Evolutionary conservation across 2,888 invertebrate species (phyloP), one percentile per base, ranked within the genome.

Genomic region (Ornithoptera priamus): DNA sequence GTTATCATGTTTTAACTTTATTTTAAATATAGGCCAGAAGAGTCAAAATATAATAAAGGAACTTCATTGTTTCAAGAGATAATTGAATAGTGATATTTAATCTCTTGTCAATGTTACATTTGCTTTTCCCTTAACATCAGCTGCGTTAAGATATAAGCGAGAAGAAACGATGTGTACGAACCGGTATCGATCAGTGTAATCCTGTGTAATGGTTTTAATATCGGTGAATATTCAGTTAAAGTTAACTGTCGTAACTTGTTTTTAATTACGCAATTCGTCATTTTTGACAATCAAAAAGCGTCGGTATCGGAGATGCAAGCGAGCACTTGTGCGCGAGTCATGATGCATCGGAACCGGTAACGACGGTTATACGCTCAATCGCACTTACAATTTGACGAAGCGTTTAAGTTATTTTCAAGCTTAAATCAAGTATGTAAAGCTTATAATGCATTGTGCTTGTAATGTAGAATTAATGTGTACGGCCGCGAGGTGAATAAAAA

Each of bases 291-390:
- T 83, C 79, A 77, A 75, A 76, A 78, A 79, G 78, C 77, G 78
- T 81, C 81, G 81, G 84, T 82, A 30, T 82, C 81, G 80, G 72
- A 74, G 76, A 78, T 78, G 77, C 78, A 79, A 30, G 77, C 78
- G 79, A 30, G 77, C 77, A 77, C 78, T 80, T 76, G 81, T 76
- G 77, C 78, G 77, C 78, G 80, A 81, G 81, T 88, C 87, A 88
- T 84, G 85, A 86, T 85, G 84, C 81, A 78, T 80, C 79, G 74
- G 79, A 86, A 88, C 87, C 87, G 85, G 88, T 88, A 84, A 77
- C 72, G 73, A 73, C 76, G 70, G 74, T 72, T 73, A 74, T 72
- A 73, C 76, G 72, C 72, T 72, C 73, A 75, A 63, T 57, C 66
- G 69, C 65, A 59, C 65, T 56, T 65, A 63, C 63, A 30, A 63